A percentile compares a stretch with the other conserved stretches of the same genome.
phyloP scores from a whole-genome alignment of 1,140 invertebrate species.

The Lepidurus couesii region DNA sequence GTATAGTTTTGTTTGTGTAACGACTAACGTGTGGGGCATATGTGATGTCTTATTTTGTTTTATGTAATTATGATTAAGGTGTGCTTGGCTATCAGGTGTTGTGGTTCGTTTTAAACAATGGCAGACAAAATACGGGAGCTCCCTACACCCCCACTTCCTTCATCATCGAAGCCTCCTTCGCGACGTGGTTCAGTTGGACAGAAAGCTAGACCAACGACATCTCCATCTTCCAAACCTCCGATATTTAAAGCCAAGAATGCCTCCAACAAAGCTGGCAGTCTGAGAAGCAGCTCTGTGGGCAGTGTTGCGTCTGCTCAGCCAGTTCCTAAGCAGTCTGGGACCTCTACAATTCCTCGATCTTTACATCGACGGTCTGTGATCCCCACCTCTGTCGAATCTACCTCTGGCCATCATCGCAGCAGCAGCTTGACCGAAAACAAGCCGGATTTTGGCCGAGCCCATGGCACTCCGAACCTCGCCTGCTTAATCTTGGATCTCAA shows the following conservation, averaged over 20 bases:
- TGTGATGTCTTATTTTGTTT: background rate
- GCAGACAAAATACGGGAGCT: constrained; percentile 13
- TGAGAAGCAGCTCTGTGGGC: background rate
- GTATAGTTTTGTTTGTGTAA: background rate
- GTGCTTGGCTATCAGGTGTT: background rate
- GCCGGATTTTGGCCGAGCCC: background rate
- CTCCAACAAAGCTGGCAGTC: background rate
- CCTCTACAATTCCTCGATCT: background rate
- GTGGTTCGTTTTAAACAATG: background rate
- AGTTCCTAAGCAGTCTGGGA: background rate
- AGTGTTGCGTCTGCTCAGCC: background rate
- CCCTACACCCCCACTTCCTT: background rate
- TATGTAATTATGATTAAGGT: background rate
- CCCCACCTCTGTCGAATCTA: background rate
- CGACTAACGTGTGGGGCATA: background rate
- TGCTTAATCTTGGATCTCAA: constrained; percentile 22
- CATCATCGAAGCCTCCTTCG: background rate
- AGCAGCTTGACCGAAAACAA: constrained; percentile 10
- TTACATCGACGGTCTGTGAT: background rate
- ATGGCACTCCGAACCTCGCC: background rate
- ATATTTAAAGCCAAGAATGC: background rate
- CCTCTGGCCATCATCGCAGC: constrained; percentile 6
- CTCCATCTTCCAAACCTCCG: background rate
- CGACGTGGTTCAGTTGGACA: background rate
- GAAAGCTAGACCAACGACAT: background rate